Evolutionary conservation across 2,113 vertebrate genomes (phyloP).

Genomic region (Burhinus bistriatus): DNA sequence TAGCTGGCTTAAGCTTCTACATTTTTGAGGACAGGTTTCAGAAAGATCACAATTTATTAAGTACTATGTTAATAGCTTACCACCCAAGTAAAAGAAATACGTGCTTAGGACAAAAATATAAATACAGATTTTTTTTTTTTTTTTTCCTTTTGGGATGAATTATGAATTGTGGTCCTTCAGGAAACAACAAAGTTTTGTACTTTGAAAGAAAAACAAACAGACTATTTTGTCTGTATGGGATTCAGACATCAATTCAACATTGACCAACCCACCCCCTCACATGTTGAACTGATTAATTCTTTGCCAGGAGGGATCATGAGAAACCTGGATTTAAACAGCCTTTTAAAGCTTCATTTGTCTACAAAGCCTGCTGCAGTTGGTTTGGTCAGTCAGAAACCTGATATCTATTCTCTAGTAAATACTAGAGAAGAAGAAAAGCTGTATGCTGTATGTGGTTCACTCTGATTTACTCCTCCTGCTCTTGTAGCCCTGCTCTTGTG

Average conservation of each 20-base stretch:
- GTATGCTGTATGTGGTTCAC: not conserved
- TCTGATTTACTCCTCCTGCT: not conserved
- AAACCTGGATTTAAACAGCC: not conserved
- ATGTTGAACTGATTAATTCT: slow-evolving; percentile 43
- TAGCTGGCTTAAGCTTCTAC: not conserved
- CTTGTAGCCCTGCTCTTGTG: not conserved
- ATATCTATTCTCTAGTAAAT: not conserved
- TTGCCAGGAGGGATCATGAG: not conserved
- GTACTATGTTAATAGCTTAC: not conserved
- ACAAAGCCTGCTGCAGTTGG: not conserved
- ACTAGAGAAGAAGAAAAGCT: not conserved
- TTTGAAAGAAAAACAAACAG: slow-evolving; percentile 26
- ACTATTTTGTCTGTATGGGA: not conserved
- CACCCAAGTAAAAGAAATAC: not conserved
- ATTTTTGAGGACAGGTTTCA: not conserved
- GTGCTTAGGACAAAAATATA: not conserved
- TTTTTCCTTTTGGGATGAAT: not conserved
- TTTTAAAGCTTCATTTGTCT: not conserved
- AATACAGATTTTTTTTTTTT: not conserved
- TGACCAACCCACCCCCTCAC: not conserved
- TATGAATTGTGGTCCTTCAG: not conserved
- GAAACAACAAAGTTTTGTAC: not conserved
- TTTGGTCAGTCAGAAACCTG: slow-evolving; percentile 1
- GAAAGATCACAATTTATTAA: not conserved
- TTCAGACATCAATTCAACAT: not conserved